Conservation (phyloP, 2,797 vertebrate genomes). For the Myotis vivesi region DNA sequence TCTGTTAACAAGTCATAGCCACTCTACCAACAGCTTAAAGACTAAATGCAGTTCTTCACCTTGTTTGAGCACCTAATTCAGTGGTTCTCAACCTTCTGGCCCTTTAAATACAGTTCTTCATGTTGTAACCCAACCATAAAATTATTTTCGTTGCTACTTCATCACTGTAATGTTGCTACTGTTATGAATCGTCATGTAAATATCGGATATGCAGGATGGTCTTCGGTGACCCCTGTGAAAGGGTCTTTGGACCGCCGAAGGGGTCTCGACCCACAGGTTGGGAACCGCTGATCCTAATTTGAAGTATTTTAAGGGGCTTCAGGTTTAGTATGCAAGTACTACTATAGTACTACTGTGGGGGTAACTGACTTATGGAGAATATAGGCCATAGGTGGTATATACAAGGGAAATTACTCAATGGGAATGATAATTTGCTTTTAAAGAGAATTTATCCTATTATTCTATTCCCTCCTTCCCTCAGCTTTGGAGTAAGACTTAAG, state of each 20-base stretch:
- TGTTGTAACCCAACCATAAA: too few relatives aligned
- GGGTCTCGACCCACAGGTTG: too few relatives aligned
- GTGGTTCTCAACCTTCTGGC: too few relatives aligned
- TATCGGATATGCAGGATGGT: too few relatives aligned
- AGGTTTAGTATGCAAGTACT: neutral
- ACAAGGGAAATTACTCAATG: neutral
- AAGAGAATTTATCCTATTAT: neutral
- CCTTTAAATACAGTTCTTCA: too few relatives aligned
- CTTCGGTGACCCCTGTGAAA: too few relatives aligned
- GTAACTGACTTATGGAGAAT: neutral
- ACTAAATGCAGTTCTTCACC: neutral
- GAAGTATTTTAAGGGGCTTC: constrained; percentile 11
- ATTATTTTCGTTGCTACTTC: too few relatives aligned
- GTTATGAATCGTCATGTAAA: too few relatives aligned
- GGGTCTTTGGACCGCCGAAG: too few relatives aligned
- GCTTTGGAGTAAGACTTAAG: neutral
- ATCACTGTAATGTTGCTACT: too few relatives aligned
- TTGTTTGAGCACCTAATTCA: neutral
- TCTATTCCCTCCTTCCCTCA: neutral
- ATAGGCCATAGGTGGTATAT: neutral
- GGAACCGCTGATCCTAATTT: neutral
- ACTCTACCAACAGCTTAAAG: neutral
- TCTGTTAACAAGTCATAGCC: neutral
- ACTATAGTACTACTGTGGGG: neutral
- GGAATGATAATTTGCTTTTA: neutral